A percentile compares a stretch with the other conserved stretches of the same genome.
Evolutionary conservation across 1,140 invertebrate species (phyloP).

Genomic region (Myzus persicae): DNA sequence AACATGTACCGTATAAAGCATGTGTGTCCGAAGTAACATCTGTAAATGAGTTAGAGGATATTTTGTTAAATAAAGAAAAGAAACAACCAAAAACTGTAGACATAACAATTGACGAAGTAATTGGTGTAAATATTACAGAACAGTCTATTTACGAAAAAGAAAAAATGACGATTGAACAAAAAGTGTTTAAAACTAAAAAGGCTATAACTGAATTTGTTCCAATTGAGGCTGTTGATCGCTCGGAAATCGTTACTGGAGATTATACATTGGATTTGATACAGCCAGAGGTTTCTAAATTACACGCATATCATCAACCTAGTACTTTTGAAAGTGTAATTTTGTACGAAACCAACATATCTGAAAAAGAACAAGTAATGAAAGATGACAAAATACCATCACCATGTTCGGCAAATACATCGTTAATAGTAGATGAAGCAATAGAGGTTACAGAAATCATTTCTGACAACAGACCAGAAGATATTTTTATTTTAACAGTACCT

Average conservation of each 20-base stretch:
- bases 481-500: slow-evolving; percentile 32
- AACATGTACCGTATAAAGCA: slow-evolving; percentile 36
- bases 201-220: slow-evolving; percentile 8
- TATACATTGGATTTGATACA: slow-evolving; percentile 12
- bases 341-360: slow-evolving; percentile 65
- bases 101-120: neutral
- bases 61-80: neutral
- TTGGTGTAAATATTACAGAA: slow-evolving; percentile 13
- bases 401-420: slow-evolving; percentile 63
- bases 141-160: slow-evolving; percentile 40
- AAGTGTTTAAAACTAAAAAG: neutral
- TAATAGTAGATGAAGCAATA: slow-evolving; percentile 61
- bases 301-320: slow-evolving; percentile 9
- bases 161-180: neutral
- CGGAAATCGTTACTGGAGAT: slow-evolving; percentile 31
- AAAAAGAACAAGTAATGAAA: slow-evolving; percentile 64
- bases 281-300: neutral
- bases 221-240: neutral
- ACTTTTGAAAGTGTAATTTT: slow-evolving; percentile 58
- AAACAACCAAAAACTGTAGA: slow-evolving; percentile 13
- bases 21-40: neutral
- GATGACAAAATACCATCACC: slow-evolving; percentile 61
- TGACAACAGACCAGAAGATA: slow-evolving; percentile 60
- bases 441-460: slow-evolving; percentile 61
- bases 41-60: slow-evolving; percentile 9